phyloP scores from a whole-genome alignment of 2,113 vertebrate species.

The Theristicus caerulescens region DNA sequence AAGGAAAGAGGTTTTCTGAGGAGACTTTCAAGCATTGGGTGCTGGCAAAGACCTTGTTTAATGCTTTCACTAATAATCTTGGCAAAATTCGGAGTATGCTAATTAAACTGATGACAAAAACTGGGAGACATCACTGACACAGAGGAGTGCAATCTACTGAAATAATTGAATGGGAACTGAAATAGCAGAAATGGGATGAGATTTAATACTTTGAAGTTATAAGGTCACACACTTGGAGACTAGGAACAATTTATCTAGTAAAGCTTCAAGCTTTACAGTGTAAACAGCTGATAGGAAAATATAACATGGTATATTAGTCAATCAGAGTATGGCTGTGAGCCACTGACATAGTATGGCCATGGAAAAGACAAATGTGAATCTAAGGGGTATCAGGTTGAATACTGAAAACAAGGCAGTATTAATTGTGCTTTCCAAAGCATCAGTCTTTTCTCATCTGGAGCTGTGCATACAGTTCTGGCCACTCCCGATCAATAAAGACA shows the following conservation, averaged over 20 bases:
- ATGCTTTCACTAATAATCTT: neutral
- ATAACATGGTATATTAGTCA: neutral
- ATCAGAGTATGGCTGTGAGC: neutral
- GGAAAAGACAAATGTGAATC: neutral
- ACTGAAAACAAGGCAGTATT: neutral
- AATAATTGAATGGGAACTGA: neutral
- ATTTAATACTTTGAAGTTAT: neutral
- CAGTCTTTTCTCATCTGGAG: neutral
- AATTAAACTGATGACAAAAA: neutral
- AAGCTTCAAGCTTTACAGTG: neutral
- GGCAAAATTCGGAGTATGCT: neutral
- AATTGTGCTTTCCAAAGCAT: neutral
- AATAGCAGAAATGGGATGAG: neutral
- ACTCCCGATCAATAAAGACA: neutral
- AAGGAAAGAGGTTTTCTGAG: neutral
- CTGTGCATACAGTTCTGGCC: neutral
- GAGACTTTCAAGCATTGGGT: neutral
- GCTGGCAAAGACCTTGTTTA: neutral
- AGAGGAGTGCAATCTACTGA: neutral
- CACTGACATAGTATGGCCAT: neutral
- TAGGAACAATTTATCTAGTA: neutral
- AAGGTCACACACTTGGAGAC: neutral
- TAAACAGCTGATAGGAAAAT: neutral
- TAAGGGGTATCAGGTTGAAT: neutral
- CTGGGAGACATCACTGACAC: neutral